Conservation (phyloP, 2,888 invertebrate genomes). For the Heliconius aoede region DNA sequence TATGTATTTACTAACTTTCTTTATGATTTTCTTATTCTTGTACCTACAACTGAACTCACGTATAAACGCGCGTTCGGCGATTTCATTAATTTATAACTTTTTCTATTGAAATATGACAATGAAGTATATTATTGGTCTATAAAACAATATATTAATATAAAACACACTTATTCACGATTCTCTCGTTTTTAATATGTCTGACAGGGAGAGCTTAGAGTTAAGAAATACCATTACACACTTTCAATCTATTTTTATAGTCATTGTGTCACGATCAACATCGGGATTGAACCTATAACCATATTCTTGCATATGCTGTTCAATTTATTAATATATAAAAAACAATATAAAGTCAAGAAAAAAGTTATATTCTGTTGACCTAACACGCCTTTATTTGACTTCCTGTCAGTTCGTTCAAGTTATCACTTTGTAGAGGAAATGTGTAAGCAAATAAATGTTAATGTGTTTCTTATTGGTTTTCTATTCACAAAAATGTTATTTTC, state of each 20-base stretch:
- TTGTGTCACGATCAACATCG: not conserved
- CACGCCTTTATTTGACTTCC: slow-evolving; percentile 72
- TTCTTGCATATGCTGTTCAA: not conserved
- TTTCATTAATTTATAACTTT: not conserved
- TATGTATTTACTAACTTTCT: not conserved
- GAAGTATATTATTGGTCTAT: not conserved
- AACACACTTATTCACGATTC: too few species aligned
- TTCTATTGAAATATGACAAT: not conserved
- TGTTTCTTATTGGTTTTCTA: slow-evolving; percentile 49
- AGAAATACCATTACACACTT: not conserved
- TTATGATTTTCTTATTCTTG: not conserved
- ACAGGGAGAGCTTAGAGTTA: too few species aligned
- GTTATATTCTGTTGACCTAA: slow-evolving; percentile 62
- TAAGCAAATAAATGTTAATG: slow-evolving; percentile 59
- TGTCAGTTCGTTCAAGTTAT: slow-evolving; percentile 64
- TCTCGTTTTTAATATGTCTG: too few species aligned
- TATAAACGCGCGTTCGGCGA: too few species aligned
- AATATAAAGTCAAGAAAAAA: slow-evolving; percentile 57
- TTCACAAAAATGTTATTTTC: slow-evolving; percentile 30
- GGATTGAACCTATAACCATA: not conserved
- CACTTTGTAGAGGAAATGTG: slow-evolving; percentile 67
- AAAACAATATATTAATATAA: not conserved
- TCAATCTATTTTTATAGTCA: not conserved
- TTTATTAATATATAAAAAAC: slow-evolving; percentile 7
- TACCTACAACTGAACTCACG: not conserved